Evolutionary conservation across 2,888 invertebrate species (phyloP).

Genomic region (Cheilosia vulpina): DNA sequence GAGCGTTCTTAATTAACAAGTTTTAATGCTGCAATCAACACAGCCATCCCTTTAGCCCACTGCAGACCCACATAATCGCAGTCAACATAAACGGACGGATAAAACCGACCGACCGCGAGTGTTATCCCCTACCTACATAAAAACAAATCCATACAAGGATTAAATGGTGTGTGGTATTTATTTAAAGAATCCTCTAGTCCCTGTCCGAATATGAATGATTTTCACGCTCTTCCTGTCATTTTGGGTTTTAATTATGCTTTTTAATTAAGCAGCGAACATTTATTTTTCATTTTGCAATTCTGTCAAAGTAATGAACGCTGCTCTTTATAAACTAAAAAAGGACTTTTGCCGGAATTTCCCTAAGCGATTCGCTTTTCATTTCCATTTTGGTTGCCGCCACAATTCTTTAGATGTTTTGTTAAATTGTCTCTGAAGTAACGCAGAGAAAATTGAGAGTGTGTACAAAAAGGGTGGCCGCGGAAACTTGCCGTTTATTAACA

Average conservation of each 20-base stretch:
- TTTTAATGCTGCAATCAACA: conserved; percentile 73
- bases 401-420: conserved; percentile 15
- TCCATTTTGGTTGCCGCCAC: conserved; percentile 19
- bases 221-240: no score
- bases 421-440: conserved; percentile 3
- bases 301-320: conserved; percentile 32
- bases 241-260: conserved; percentile 11
- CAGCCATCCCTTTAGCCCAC: conserved; percentile 56
- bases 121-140: background rate
- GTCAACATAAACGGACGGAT: conserved; percentile 38
- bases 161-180: conserved; percentile 29
- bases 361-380: conserved; percentile 42
- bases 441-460: background rate
- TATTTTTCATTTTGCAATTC: conserved; percentile 14
- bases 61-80: conserved; percentile 45
- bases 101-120: background rate
- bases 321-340: conserved; percentile 43
- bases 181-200: background rate
- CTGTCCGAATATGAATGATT: no score
- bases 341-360: conserved; percentile 26
- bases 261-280: conserved; percentile 44
- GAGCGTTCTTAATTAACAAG: conserved; percentile 64
- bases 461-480: background rate
- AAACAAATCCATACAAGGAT: conserved; percentile 39
- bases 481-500: background rate